These are phyloP conservation scores for Melinopterus prodromus DNA, from an alignment of 2,888 invertebrate genomes.

Conservation along the genomic window DNA sequence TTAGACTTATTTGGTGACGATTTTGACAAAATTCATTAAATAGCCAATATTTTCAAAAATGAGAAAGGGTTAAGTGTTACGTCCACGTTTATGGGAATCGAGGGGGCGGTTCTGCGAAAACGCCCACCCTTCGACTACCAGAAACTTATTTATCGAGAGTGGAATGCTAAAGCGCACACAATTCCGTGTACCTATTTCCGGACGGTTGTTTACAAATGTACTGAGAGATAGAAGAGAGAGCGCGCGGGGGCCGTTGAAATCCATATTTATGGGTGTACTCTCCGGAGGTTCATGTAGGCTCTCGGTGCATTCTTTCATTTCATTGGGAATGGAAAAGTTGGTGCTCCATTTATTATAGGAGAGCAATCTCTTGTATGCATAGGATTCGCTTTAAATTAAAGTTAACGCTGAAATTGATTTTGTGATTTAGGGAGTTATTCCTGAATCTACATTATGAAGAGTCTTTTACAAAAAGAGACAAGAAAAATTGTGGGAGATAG, in stretches of 20 bases:
- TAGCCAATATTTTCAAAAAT: no score
- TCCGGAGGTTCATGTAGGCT: neutral
- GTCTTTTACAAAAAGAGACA: no score
- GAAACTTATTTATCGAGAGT: slow-evolving; percentile 41
- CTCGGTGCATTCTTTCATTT: no score
- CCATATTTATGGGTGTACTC: slow-evolving; percentile 22
- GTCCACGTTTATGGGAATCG: slow-evolving; percentile 38
- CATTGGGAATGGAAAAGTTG: no score
- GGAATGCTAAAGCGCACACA: slow-evolving; percentile 9
- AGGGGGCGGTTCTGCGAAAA: slow-evolving; percentile 41
- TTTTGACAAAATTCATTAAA: slow-evolving; percentile 43
- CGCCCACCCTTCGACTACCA: slow-evolving; percentile 35
- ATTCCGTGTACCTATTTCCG: neutral
- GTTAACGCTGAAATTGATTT: no score
- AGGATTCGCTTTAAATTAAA: no score
- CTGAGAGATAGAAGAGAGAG: neutral
- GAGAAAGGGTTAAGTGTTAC: slow-evolving; percentile 40
- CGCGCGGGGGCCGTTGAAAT: neutral
- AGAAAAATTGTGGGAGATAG: no score
- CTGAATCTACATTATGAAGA: no score
- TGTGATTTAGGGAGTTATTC: no score
- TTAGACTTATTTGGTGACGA: slow-evolving; percentile 42
- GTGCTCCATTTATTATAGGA: no score
- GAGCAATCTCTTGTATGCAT: no score
- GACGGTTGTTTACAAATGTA: neutral